Conservation (phyloP, 2,888 invertebrate species). For the Cremastinae sp. region DNA sequence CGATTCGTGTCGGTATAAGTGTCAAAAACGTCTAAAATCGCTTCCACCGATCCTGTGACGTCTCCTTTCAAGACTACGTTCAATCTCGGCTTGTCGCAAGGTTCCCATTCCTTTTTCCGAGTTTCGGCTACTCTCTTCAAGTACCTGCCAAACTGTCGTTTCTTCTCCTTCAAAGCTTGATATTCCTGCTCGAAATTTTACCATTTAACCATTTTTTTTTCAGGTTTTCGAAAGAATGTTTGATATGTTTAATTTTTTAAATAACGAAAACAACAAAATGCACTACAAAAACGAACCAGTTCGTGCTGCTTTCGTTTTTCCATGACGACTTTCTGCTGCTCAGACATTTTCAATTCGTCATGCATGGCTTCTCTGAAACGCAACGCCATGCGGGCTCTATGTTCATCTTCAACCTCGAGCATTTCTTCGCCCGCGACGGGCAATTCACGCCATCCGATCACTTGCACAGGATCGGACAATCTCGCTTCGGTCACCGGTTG, state of each 20-base stretch:
- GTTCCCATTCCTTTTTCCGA: slow-evolving; percentile 82
- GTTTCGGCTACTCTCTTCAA: slow-evolving; percentile 83
- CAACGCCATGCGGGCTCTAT: slow-evolving; percentile 86
- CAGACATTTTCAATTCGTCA: slow-evolving; percentile 85
- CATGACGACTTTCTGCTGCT: slow-evolving; percentile 84
- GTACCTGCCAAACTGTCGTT: slow-evolving; percentile 84
- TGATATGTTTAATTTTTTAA: too few relatives aligned
- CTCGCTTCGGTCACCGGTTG: slow-evolving; percentile 84
- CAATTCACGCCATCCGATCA: slow-evolving; percentile 94
- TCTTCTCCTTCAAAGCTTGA: slow-evolving; percentile 83
- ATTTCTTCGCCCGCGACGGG: slow-evolving; percentile 95
- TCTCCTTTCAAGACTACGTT: slow-evolving; percentile 90
- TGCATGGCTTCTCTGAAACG: slow-evolving; percentile 84
- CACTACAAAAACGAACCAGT: slow-evolving; percentile 70
- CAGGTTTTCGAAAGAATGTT: too few relatives aligned
- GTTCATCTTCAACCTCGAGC: slow-evolving; percentile 90
- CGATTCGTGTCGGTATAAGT: slow-evolving; percentile 87
- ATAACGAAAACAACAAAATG: too few relatives aligned
- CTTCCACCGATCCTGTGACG: slow-evolving; percentile 98
- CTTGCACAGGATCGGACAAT: slow-evolving; percentile 92
- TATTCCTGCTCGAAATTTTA: too few relatives aligned
- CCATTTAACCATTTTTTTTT: not conserved
- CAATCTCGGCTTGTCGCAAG: slow-evolving; percentile 82
- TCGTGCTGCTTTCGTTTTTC: slow-evolving; percentile 86
- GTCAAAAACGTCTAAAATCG: slow-evolving; percentile 93